A percentile compares a stretch with the other conserved stretches of the same genome.
Conservation (phyloP, 2,888 invertebrate species). For the Eretmocerus hayati region DNA sequence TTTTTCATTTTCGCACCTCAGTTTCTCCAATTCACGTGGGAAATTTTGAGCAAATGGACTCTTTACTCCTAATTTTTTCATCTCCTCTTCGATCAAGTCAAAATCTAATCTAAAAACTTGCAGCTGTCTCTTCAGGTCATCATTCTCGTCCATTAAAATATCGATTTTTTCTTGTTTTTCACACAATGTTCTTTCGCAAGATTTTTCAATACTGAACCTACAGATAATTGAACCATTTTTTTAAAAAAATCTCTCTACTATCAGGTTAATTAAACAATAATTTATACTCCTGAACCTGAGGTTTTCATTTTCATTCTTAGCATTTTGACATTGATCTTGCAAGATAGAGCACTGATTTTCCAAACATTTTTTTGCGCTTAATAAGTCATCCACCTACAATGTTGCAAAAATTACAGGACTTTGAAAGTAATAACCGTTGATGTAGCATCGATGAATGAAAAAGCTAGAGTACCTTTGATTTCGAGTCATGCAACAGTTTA, state of each 20-base stretch:
- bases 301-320: slow-evolving; percentile 26
- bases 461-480: slow-evolving; percentile 28
- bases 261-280: not conserved
- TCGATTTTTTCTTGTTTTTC: slow-evolving; percentile 17
- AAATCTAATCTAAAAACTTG: slow-evolving; percentile 30
- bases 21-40: slow-evolving; percentile 24
- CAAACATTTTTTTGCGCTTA: slow-evolving; percentile 25
- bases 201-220: slow-evolving; percentile 9
- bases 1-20: slow-evolving; percentile 23
- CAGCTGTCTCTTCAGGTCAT: slow-evolving; percentile 31
- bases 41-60: slow-evolving; percentile 14
- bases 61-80: slow-evolving; percentile 22
- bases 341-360: slow-evolving; percentile 26
- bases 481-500: slow-evolving; percentile 21
- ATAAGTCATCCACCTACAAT: slow-evolving; percentile 28
- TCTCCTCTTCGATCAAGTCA: slow-evolving; percentile 32
- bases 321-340: slow-evolving; percentile 27
- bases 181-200: not conserved
- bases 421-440: no score
- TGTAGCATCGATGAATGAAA: not conserved
- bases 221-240: not conserved
- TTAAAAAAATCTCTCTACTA: not conserved
- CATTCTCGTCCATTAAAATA: slow-evolving; percentile 25
- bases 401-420: not conserved
- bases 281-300: slow-evolving; percentile 24